Evolutionary conservation across 2,113 vertebrate genomes (phyloP).

Genomic region (Donacobius atricapilla): DNA sequence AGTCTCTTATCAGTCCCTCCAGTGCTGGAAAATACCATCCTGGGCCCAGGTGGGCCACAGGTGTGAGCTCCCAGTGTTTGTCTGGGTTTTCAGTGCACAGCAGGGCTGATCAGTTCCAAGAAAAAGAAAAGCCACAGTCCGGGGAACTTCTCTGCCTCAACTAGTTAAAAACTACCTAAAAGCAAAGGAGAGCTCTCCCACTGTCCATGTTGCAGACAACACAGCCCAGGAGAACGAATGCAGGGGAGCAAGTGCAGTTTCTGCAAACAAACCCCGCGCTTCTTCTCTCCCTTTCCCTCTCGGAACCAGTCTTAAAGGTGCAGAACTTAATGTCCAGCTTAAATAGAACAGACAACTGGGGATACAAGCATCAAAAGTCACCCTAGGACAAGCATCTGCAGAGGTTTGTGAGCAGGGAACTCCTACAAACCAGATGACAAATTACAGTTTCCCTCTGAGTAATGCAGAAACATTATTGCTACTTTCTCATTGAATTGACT

Average conservation of each 20-base stretch:
- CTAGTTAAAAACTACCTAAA: neutral
- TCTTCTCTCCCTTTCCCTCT: neutral
- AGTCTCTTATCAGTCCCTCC: neutral
- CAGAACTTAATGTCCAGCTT: neutral
- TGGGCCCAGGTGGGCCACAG: neutral
- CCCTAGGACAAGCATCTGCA: neutral
- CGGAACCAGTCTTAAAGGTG: neutral
- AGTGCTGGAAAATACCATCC: neutral
- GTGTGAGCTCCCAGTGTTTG: neutral
- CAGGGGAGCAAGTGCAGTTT: neutral
- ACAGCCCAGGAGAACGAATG: neutral
- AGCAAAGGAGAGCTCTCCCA: neutral
- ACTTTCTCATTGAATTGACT: neutral
- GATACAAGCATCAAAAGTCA: neutral
- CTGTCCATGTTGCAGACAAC: neutral
- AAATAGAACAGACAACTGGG: neutral
- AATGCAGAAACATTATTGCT: neutral
- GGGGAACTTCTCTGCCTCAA: neutral
- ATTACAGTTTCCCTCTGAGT: neutral
- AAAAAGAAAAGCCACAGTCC: neutral
- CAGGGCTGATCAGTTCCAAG: neutral
- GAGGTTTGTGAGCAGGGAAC: neutral
- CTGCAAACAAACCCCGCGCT: neutral
- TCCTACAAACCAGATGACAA: constrained; percentile 21
- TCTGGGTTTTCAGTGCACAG: neutral